Evolutionary conservation across 2,888 invertebrate species (phyloP).

Genomic region (Neoascia interrupta): DNA sequence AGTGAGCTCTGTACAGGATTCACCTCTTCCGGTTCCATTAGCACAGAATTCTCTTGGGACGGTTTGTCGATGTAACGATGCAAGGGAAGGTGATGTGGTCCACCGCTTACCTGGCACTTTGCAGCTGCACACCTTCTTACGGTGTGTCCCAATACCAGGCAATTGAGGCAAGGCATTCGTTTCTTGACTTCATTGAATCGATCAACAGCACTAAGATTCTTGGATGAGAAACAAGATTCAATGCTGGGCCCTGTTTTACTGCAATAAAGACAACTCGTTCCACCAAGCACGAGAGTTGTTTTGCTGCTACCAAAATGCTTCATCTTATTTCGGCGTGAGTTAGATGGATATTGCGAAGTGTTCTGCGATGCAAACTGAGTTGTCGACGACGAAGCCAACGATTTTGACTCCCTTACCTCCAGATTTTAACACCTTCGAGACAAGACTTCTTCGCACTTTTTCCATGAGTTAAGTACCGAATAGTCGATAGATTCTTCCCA

Average conservation of each 20-base stretch:
- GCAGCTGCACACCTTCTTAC: too few species aligned
- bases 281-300: constrained; percentile 23
- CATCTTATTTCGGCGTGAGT: background rate
- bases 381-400: background rate
- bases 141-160: constrained; percentile 19
- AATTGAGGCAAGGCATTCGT: constrained; percentile 18
- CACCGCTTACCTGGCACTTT: constrained; percentile 7
- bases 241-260: constrained; percentile 7
- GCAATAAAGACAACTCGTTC: constrained; percentile 22
- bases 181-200: background rate
- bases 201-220: background rate
- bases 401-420: constrained; percentile 53
- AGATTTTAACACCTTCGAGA: constrained; percentile 38
- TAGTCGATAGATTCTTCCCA: constrained; percentile 66
- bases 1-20: background rate
- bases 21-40: background rate
- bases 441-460: constrained; percentile 46
- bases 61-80: too few species aligned
- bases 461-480: constrained; percentile 32
- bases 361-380: background rate
- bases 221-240: constrained; percentile 13
- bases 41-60: too few species aligned
- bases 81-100: constrained; percentile 4
- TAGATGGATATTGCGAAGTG: background rate
- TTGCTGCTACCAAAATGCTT: background rate